Percentiles rank a stretch among this genome's conserved stretches.
Evolutionary conservation across 1,140 invertebrate species (phyloP).

Genomic region (Amyelois transitella): DNA sequence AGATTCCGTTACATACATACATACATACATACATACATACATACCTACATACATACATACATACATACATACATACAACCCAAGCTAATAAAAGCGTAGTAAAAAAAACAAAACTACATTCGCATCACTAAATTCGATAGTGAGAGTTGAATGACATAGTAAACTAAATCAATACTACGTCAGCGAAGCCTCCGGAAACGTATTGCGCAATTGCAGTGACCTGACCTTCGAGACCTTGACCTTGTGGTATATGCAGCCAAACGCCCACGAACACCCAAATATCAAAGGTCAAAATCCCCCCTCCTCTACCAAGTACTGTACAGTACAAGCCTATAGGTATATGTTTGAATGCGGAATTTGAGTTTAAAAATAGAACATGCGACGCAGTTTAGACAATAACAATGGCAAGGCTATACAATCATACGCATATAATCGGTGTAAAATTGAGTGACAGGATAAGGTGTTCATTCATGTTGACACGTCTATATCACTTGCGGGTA

Average conservation of each 20-base stretch:
- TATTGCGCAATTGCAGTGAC: constrained; percentile 26
- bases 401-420: too few relatives aligned
- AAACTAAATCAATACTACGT: constrained; percentile 6
- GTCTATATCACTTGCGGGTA: too few relatives aligned
- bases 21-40: not conserved
- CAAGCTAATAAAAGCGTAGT: not conserved
- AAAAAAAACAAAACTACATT: not conserved
- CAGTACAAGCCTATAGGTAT: not conserved
- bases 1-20: too few relatives aligned
- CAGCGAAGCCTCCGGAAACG: not conserved
- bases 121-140: not conserved
- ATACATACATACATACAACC: too few relatives aligned
- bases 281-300: constrained; percentile 16
- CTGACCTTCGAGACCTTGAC: constrained; percentile 17
- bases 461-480: too few relatives aligned
- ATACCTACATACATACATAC: too few relatives aligned
- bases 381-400: too few relatives aligned
- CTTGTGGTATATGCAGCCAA: constrained; percentile 6
- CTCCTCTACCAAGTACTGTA: not conserved
- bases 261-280: constrained; percentile 13
- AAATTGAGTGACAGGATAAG: too few relatives aligned
- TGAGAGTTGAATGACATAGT: constrained; percentile 3
- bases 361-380: not conserved
- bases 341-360: not conserved
- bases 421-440: too few relatives aligned